Evolutionary conservation across 2,888 invertebrate species (phyloP).

Genomic region (Lamellibrachia columna): DNA sequence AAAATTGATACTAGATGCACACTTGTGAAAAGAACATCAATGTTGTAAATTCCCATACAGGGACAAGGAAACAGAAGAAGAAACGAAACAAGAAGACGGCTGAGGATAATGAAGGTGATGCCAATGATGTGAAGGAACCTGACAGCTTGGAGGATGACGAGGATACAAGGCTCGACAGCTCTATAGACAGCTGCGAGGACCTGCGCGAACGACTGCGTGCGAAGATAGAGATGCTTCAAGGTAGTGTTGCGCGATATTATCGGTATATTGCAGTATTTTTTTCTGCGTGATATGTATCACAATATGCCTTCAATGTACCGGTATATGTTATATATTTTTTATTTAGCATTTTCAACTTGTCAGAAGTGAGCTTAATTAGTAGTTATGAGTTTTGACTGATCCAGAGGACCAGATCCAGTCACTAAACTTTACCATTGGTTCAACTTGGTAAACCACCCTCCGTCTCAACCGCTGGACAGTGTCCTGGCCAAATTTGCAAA

Average conservation of each 20-base stretch:
- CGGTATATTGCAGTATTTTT: too few relatives aligned
- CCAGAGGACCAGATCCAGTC: too few relatives aligned
- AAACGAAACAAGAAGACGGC: constrained; percentile 22
- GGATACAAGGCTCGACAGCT: constrained; percentile 17
- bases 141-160: constrained; percentile 18
- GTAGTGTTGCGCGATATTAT: constrained; percentile 27
- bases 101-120: neutral
- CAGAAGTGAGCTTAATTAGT: too few relatives aligned
- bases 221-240: constrained; percentile 45
- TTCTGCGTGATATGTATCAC: too few relatives aligned
- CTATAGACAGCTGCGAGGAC: constrained; percentile 35
- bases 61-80: constrained; percentile 14
- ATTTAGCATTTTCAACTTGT: too few relatives aligned
- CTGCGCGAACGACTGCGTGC: constrained; percentile 43
- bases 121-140: constrained; percentile 18
- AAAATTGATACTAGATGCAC: neutral
- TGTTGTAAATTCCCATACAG: neutral
- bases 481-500: too few relatives aligned
- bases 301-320: too few relatives aligned
- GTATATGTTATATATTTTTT: too few relatives aligned
- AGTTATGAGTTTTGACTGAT: too few relatives aligned
- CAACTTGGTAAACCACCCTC: too few relatives aligned
- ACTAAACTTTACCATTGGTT: too few relatives aligned
- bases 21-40: neutral
- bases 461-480: too few relatives aligned